Evolutionary conservation across 92 coral and sea anemone species (phyloP).

Genomic region (Zoanthus sociatus): DNA sequence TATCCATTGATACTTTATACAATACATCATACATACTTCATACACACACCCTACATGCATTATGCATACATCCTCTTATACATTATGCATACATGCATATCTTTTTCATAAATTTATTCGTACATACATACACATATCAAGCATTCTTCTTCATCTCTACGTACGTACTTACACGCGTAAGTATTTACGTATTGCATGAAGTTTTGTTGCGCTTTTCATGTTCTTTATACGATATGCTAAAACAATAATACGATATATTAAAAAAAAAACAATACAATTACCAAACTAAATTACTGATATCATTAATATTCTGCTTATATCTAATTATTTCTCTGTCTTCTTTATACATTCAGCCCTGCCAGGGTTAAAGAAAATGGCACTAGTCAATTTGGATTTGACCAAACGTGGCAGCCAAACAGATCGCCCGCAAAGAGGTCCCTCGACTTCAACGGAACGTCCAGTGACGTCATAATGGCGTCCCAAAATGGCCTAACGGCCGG

Average conservation of each 20-base stretch:
- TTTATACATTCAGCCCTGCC: constrained; percentile 84
- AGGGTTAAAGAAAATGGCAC: constrained; percentile 90
- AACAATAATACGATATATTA: not conserved
- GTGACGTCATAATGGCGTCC: constrained; percentile 46
- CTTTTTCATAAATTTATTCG: too few species aligned
- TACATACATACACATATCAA: not conserved
- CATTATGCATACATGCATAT: too few species aligned
- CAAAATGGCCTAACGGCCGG: constrained; percentile 46
- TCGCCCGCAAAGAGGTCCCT: constrained; percentile 67
- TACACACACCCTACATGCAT: too few species aligned
- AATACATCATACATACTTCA: too few species aligned
- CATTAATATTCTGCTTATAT: not conserved
- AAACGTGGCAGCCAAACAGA: constrained; percentile 97
- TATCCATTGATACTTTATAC: too few species aligned
- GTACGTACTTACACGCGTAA: not conserved
- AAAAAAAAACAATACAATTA: not conserved
- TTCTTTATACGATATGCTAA: not conserved
- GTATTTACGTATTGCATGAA: not conserved
- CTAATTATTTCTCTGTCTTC: constrained; percentile 29
- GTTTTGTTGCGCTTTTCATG: not conserved
- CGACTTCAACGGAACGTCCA: constrained; percentile 46
- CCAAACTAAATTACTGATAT: not conserved
- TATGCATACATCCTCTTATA: too few species aligned
- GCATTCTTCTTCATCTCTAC: not conserved
- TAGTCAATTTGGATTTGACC: constrained; percentile 98